These are phyloP conservation scores for Sciurus vulgaris DNA, from an alignment of 2,797 vertebrate species.

Conservation along the genomic window DNA sequence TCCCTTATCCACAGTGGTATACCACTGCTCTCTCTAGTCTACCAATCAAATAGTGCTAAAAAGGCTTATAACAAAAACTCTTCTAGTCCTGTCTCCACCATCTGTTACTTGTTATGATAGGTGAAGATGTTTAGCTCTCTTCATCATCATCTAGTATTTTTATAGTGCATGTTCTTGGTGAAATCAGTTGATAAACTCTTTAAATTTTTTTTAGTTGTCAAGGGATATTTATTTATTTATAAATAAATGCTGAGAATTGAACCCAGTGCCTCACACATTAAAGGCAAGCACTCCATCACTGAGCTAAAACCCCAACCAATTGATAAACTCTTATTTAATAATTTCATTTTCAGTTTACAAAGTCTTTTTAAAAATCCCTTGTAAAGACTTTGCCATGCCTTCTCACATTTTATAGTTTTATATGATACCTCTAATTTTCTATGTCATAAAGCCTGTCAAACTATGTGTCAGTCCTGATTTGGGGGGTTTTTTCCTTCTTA, in stretches of 20 bases:
- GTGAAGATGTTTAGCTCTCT: not conserved
- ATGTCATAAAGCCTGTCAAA: not conserved
- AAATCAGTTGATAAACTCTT: not conserved
- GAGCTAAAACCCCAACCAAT: not conserved
- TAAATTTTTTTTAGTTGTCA: not conserved
- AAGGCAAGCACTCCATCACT: no score
- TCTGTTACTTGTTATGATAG: not conserved
- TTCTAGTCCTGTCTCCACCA: not conserved
- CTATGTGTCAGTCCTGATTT: not conserved
- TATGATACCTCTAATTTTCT: not conserved
- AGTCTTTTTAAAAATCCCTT: not conserved
- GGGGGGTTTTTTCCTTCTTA: not conserved
- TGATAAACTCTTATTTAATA: not conserved
- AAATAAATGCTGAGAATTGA: no score
- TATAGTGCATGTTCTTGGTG: not conserved
- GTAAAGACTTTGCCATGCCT: not conserved
- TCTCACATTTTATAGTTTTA: not conserved
- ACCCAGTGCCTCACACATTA: no score
- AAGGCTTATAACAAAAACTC: not conserved
- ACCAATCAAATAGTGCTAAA: not conserved
- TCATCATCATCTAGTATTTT: not conserved
- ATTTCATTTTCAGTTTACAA: slow-evolving; percentile 27
- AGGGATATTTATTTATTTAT: no score
- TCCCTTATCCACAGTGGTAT: not conserved
- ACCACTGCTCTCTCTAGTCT: not conserved